These are phyloP conservation scores for Triops cancriformis DNA, from an alignment of 1,140 invertebrate genomes.

Conservation along the genomic window DNA sequence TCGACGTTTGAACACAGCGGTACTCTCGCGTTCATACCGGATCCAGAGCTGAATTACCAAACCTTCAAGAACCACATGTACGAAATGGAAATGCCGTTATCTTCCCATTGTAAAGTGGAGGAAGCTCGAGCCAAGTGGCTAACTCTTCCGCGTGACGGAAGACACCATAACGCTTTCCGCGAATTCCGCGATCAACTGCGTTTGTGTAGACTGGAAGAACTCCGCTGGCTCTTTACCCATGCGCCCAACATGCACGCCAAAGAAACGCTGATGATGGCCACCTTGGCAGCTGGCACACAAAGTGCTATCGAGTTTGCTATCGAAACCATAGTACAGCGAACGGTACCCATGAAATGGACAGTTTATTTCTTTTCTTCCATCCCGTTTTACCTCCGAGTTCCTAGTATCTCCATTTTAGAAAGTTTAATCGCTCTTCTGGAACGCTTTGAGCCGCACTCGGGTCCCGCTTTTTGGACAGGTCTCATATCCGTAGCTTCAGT, in stretches of 20 bases:
- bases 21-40: neutral
- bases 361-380: neutral
- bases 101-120: neutral
- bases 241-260: neutral
- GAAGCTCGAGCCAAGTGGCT: neutral
- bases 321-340: constrained; percentile 2
- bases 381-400: neutral
- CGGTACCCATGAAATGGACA: neutral
- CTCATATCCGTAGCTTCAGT: neutral
- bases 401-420: neutral
- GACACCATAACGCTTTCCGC: neutral
- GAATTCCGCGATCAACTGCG: neutral
- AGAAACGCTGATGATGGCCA: neutral
- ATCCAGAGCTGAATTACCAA: neutral
- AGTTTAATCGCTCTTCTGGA: neutral
- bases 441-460: neutral
- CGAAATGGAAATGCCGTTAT: neutral
- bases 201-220: neutral
- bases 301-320: neutral
- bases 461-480: neutral
- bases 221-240: neutral
- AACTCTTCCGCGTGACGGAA: neutral
- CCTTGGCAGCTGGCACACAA: neutral
- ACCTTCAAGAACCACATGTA: neutral
- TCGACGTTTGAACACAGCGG: neutral